Percentiles rank a stretch among this genome's conserved stretches.
These are phyloP conservation scores for Spinus olivaceus DNA, from an alignment of 2,797 vertebrate genomes.

Conservation along the genomic window DNA sequence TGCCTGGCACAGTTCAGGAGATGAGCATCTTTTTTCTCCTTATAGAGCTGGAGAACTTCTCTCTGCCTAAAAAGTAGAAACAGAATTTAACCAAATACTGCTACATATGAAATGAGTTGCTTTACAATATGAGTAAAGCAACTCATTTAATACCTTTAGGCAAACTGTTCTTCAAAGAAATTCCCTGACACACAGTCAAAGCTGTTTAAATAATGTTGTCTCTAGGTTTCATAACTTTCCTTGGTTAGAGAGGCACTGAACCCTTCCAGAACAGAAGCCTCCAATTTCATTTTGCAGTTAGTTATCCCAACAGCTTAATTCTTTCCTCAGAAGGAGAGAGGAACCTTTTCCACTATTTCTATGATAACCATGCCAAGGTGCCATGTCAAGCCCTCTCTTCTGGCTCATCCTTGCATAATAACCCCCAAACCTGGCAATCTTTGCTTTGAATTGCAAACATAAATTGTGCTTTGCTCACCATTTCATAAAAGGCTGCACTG, in stretches of 20 bases:
- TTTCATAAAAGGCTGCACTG: neutral
- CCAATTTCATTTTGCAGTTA: neutral
- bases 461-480: neutral
- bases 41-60: neutral
- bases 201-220: neutral
- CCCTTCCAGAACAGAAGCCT: neutral
- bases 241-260: neutral
- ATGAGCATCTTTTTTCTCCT: neutral
- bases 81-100: neutral
- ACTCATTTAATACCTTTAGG: neutral
- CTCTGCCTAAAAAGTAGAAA: neutral
- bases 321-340: neutral
- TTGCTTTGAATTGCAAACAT: neutral
- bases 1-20: neutral
- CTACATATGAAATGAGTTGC: neutral
- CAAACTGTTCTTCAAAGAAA: neutral
- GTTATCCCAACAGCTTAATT: neutral
- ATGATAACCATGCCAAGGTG: neutral
- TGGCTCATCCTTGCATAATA: neutral
- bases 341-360: neutral
- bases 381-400: neutral
- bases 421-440: neutral
- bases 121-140: too few species aligned
- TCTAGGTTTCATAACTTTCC: neutral
- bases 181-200: neutral